Evolutionary conservation across 2,888 invertebrate species (phyloP).

Genomic region (Lobophora halterata): DNA sequence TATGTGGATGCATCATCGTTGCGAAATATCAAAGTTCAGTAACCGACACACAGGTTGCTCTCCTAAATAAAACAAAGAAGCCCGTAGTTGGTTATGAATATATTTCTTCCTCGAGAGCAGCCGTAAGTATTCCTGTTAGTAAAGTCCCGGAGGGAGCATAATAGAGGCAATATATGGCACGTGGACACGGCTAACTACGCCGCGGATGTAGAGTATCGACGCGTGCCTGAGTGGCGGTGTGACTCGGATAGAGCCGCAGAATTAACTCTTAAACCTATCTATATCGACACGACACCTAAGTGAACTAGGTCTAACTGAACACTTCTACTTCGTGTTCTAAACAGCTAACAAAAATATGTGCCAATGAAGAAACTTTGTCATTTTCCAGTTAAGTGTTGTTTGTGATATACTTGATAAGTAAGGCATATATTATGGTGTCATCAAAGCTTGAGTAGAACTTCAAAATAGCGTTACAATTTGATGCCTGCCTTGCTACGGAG

Average conservation of each 20-base stretch:
- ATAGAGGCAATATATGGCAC: conserved; percentile 31
- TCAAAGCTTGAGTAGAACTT: no score
- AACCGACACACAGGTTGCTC: conserved; percentile 19
- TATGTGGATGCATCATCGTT: conserved; percentile 23
- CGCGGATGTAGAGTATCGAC: conserved; percentile 34
- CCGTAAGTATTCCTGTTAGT: conserved; percentile 18
- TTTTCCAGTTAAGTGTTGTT: no score
- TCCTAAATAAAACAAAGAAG: conserved; percentile 23
- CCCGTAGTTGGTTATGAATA: conserved; percentile 17
- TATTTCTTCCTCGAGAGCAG: conserved; percentile 15
- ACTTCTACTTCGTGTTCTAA: no score
- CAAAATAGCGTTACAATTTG: no score
- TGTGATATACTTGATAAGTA: no score
- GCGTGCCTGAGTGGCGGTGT: conserved; percentile 54
- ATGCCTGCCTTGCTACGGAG: no score
- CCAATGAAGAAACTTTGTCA: no score
- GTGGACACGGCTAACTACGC: conserved; percentile 22
- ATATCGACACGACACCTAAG: conserved; percentile 3
- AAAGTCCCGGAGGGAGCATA: conserved; percentile 19
- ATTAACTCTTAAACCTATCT: conserved; percentile 3
- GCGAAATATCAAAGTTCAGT: conserved; percentile 24
- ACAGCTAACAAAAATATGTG: no score
- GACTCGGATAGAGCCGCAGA: conserved; percentile 25
- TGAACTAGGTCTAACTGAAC: conserved; percentile 5
- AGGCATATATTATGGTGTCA: conserved; percentile 20